A percentile compares a stretch with the other conserved stretches of the same genome.
These are phyloP conservation scores for Euplexia lucipara DNA, from an alignment of 2,888 invertebrate species.

Conservation along the genomic window DNA sequence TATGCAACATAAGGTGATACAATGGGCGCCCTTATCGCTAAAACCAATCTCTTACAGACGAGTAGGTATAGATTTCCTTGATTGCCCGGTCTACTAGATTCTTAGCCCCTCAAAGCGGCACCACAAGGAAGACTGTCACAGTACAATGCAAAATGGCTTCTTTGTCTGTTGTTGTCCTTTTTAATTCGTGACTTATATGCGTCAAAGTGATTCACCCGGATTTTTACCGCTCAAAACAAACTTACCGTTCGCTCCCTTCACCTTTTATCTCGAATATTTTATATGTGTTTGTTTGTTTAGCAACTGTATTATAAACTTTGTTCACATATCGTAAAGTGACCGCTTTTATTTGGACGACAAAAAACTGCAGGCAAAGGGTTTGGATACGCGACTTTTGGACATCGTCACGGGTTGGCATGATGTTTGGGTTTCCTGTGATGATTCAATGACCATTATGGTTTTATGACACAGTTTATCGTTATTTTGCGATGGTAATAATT, in stretches of 20 bases:
- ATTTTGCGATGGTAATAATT: too few relatives aligned
- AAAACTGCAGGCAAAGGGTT: conserved; percentile 76
- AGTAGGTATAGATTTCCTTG: background rate
- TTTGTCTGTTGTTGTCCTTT: conserved; percentile 89
- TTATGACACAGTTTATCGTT: conserved; percentile 6
- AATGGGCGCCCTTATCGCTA: too few relatives aligned
- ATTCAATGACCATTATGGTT: conserved; percentile 26
- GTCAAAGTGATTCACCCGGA: conserved; percentile 87
- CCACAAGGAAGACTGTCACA: conserved; percentile 88
- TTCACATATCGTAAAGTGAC: conserved; percentile 70
- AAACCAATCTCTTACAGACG: too few relatives aligned
- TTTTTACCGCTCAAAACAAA: conserved; percentile 70
- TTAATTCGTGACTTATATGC: conserved; percentile 90
- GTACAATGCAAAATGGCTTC: conserved; percentile 88
- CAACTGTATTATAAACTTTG: conserved; percentile 42
- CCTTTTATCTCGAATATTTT: conserved; percentile 35
- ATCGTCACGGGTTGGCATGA: conserved; percentile 59
- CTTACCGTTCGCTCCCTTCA: conserved; percentile 41
- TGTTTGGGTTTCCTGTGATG: conserved; percentile 44
- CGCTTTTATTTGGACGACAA: conserved; percentile 76
- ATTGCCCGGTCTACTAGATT: conserved; percentile 68
- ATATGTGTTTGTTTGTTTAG: conserved; percentile 36
- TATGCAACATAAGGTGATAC: too few relatives aligned
- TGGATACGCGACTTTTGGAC: conserved; percentile 69
- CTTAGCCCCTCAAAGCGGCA: conserved; percentile 79